phyloP scores from a whole-genome alignment of 2,797 vertebrate species.

The Cynodonichthys magdalenae region DNA sequence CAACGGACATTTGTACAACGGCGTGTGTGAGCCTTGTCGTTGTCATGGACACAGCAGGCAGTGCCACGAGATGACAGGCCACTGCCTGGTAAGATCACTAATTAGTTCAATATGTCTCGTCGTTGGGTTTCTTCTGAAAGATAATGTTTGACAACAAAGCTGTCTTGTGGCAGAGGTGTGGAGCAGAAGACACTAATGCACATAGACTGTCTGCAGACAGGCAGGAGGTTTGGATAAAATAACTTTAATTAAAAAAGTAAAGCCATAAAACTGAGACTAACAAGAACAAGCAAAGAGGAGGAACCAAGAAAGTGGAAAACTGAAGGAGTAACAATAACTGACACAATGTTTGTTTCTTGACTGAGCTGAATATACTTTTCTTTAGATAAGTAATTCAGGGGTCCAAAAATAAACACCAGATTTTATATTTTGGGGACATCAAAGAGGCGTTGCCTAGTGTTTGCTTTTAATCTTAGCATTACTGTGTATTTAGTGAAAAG shows the following conservation, averaged over 20 bases:
- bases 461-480: no score
- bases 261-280: no score
- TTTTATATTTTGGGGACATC: no score
- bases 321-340: no score
- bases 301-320: no score
- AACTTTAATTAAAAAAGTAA: neutral
- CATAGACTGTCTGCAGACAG: neutral
- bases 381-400: no score
- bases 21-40: slow-evolving; percentile 87
- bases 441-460: no score
- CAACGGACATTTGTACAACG: slow-evolving; percentile 85
- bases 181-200: neutral
- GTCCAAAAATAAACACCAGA: no score
- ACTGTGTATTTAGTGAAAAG: no score
- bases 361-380: no score
- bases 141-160: neutral
- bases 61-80: slow-evolving; percentile 88
- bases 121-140: neutral
- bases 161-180: neutral
- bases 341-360: no score
- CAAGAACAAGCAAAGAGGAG: no score
- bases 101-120: neutral
- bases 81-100: slow-evolving; percentile 86
- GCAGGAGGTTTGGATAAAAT: neutral
- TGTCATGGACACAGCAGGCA: slow-evolving; percentile 86